phyloP scores from a whole-genome alignment of 37 sponge, comb jelly and placozoan species.

The Dysidea cf. avara region DNA sequence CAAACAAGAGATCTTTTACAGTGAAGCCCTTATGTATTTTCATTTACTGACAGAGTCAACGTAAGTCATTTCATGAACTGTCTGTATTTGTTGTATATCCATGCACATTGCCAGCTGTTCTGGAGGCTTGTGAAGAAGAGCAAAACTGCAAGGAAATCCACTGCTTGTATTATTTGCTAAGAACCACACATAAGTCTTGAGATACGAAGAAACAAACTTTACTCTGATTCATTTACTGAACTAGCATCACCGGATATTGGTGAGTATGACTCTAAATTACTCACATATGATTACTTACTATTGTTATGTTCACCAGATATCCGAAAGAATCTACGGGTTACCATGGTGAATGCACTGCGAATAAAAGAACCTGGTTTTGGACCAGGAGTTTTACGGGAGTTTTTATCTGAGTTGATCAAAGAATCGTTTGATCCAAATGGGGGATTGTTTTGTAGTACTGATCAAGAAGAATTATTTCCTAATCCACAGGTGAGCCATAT shows the following conservation, averaged over 20 bases:
- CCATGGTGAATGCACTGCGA: slow-evolving; percentile 80
- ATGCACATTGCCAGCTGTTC: no score
- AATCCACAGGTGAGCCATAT: slow-evolving; percentile 55
- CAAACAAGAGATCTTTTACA: slow-evolving; percentile 56
- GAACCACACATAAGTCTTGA: no score
- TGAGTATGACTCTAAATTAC: no score
- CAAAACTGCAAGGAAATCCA: no score
- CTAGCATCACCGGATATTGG: no score
- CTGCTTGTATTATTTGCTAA: no score
- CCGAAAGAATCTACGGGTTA: slow-evolving; percentile 49
- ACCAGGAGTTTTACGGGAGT: slow-evolving; percentile 98
- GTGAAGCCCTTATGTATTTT: slow-evolving; percentile 69
- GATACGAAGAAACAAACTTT: slow-evolving; percentile 78
- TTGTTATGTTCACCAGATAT: no score
- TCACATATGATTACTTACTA: no score
- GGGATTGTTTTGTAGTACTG: slow-evolving; percentile 75
- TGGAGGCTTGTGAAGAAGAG: no score
- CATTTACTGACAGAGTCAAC: slow-evolving; percentile 70
- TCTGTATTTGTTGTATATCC: no score
- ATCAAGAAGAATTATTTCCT: slow-evolving; percentile 64
- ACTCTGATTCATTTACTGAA: slow-evolving; percentile 86
- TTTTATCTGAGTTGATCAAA: slow-evolving; percentile 84
- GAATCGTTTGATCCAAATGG: slow-evolving; percentile 91
- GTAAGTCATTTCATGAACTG: no score
- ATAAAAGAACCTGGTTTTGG: slow-evolving; percentile 96